A percentile compares a stretch with the other conserved stretches of the same genome.
Conservation (phyloP, 2,888 invertebrate species). For the Eulithis testata region DNA sequence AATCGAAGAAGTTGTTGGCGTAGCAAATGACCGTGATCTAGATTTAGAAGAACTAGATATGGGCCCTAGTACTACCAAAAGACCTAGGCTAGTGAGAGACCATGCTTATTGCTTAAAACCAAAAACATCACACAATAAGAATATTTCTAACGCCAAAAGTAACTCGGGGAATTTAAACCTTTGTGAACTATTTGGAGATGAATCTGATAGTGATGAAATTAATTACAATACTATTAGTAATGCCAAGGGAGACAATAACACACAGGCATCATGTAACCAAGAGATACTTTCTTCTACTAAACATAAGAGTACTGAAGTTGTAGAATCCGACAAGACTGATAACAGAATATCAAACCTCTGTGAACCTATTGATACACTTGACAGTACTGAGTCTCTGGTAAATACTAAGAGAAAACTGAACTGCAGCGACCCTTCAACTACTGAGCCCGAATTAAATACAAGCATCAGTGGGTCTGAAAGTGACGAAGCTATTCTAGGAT, state of each 20-base stretch:
- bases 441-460: neutral
- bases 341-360: neutral
- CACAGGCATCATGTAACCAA: neutral
- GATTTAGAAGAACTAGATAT: no score
- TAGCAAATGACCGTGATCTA: no score
- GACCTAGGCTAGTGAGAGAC: neutral
- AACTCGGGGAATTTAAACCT: slow-evolving; percentile 5
- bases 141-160: neutral
- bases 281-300: neutral
- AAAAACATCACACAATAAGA: neutral
- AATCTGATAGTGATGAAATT: slow-evolving; percentile 14
- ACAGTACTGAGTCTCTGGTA: no score
- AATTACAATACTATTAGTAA: neutral
- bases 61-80: neutral
- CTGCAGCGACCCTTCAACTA: slow-evolving; percentile 9
- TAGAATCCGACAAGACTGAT: neutral
- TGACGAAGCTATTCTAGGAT: slow-evolving; percentile 8
- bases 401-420: slow-evolving; percentile 14
- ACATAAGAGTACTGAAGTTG: neutral
- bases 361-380: neutral
- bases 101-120: no score
- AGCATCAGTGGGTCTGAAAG: slow-evolving; percentile 12
- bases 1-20: no score
- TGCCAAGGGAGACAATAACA: neutral
- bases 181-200: slow-evolving; percentile 17